phyloP scores from a whole-genome alignment of 2,113 vertebrate genomes.

The Elaphurus davidianus region DNA sequence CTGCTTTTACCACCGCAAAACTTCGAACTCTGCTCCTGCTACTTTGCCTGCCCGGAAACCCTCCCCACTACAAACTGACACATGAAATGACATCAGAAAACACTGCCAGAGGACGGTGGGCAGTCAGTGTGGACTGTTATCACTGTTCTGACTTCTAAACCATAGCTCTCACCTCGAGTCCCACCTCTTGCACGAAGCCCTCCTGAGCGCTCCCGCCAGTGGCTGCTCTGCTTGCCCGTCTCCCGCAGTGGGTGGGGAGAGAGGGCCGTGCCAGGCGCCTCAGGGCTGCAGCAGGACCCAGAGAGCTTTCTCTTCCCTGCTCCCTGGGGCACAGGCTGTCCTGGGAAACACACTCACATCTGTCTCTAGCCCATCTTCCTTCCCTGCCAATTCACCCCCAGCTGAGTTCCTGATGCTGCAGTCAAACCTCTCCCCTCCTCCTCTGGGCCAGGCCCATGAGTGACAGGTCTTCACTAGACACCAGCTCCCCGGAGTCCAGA shows the following conservation, averaged over 20 bases:
- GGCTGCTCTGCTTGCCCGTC: not conserved
- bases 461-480: not conserved
- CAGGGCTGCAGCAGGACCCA: not conserved
- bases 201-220: not conserved
- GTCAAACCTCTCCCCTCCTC: not conserved
- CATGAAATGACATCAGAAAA: not conserved
- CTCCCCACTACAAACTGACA: rapidly evolving
- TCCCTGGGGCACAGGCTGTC: not conserved
- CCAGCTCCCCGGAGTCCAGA: not conserved
- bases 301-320: not conserved
- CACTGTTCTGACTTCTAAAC: not conserved
- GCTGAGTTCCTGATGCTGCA: not conserved
- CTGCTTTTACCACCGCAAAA: not conserved
- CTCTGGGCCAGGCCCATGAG: not conserved
- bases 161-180: not conserved
- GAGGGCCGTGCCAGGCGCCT: not conserved
- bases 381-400: not conserved
- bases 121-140: not conserved
- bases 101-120: rapidly evolving
- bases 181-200: not conserved
- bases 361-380: not conserved
- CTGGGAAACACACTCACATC: not conserved
- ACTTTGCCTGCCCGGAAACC: not conserved
- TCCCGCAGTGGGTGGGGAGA: not conserved
- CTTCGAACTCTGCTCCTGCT: not conserved